Base-by-base conservation (phyloP, 2,888 invertebrate species). In the Heliconius aoede region DNA sequence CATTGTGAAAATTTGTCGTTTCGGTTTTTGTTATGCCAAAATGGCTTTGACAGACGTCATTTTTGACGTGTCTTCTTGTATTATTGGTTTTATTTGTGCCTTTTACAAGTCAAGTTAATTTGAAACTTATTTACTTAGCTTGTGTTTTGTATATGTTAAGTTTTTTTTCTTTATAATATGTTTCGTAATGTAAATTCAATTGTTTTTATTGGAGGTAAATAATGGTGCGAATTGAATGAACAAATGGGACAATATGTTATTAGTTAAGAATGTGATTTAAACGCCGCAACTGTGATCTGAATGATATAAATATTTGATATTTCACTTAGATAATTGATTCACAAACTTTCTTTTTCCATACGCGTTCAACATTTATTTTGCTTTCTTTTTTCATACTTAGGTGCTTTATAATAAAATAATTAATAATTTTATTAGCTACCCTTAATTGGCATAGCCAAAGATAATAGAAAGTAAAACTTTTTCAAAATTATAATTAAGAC, bases 211-310 rank as follows among this genome's bases (percentile, higher is more conserved):
- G 89, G 88, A 85, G 86, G 85, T 90, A 90, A 89, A 89, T 88
- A 89, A 88, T 88, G 89, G 86, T 88, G 87, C 88, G 87, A 89
- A 86, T 87, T 86, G 89, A 89, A 88, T 88, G 91, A 92, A 92
- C 91, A 92, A 92, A 93, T 81, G 89, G 93, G 94, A 94, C 94
- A 92, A 91, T 94, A 93, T 89, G 91, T 91, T 93, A 91, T 93
- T 93, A 93, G 89, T 90, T 94, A 94, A 94, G 93, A 93, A 93
- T 94, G 94, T 94, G 94, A 94, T 94, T 93, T 89, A 90, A 93
- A 93, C 91, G 94, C 94, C 95, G 93, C 93, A 94, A 94, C 95
- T 95, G 95, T 95, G 95, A 95, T 95, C 95, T 94, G 95, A 95
- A 93, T 92, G 95, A 94, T 94, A 94, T 93, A 93, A 79, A 94